Evolutionary conservation across 2,797 vertebrate genomes (phyloP).

Genomic region (Chromobotia macracanthus): DNA sequence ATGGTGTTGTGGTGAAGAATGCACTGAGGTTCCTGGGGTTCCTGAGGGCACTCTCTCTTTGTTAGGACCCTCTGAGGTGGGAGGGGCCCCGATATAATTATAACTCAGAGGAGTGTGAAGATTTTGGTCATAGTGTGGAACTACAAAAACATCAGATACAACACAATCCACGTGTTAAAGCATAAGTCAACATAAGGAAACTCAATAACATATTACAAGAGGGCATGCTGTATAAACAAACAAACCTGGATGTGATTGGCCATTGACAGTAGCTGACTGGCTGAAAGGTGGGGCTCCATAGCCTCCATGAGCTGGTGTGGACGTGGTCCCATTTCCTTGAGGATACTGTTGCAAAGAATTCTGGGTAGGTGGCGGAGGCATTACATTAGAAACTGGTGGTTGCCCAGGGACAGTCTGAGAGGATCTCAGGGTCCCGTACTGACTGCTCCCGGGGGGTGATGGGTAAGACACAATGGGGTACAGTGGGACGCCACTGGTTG

Average conservation of each 20-base stretch:
- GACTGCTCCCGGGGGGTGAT: conserved; percentile 75
- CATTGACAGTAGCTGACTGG: conserved; percentile 73
- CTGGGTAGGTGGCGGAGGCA: conserved; percentile 69
- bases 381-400: conserved; percentile 70
- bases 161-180: not conserved
- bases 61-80: conserved; percentile 62
- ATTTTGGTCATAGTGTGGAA: conserved; percentile 68
- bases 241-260: conserved; percentile 80
- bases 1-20: conserved; percentile 75
- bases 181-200: not conserved
- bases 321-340: conserved; percentile 68
- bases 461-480: conserved; percentile 84
- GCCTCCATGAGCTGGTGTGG: conserved; percentile 69
- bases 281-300: conserved; percentile 64
- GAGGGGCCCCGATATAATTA: conserved; percentile 57
- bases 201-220: not conserved
- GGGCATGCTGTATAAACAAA: not conserved
- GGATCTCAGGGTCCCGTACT: conserved; percentile 80
- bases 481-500: conserved; percentile 68
- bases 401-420: conserved; percentile 74
- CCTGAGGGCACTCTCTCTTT: conserved; percentile 64
- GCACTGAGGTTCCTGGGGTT: conserved; percentile 72
- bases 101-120: conserved; percentile 61
- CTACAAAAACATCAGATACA: conserved; percentile 34
- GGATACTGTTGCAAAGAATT: conserved; percentile 68